These are phyloP conservation scores for Schizothorax lantsangensis DNA, from an alignment of 2,797 vertebrate genomes.

Conservation along the genomic window DNA sequence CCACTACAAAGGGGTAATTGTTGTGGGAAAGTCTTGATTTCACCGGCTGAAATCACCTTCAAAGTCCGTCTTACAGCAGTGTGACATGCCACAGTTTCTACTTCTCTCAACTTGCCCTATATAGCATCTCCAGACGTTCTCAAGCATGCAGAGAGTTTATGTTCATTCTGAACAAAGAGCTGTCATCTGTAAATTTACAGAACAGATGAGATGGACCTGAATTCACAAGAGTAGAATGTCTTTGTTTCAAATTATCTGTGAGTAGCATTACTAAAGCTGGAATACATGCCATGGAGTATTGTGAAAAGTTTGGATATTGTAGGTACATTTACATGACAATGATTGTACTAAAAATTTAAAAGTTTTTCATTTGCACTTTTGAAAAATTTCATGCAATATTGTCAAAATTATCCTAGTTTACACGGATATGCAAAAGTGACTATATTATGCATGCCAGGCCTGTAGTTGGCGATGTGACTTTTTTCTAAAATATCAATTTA, in stretches of 20 bases:
- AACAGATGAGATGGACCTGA: neutral
- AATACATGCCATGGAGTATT: neutral
- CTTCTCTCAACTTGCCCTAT: neutral
- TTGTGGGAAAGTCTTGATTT: slow-evolving; percentile 5
- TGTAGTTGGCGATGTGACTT: no score
- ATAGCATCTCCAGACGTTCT: neutral
- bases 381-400: neutral
- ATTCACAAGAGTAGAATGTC: neutral
- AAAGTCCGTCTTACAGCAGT: neutral
- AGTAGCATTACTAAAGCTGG: neutral
- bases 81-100: neutral
- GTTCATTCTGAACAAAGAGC: slow-evolving; percentile 5
- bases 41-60: slow-evolving; percentile 25
- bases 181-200: no score
- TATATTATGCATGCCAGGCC: no score
- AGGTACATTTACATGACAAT: neutral
- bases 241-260: neutral
- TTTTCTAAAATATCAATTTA: neutral
- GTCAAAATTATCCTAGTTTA: neutral
- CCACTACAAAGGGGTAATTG: slow-evolving; percentile 18
- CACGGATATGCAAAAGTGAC: no score
- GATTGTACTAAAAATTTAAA: no score
- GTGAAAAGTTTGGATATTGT: neutral
- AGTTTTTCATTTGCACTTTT: no score
- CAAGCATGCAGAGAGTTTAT: neutral